Evolutionary conservation across 2,797 vertebrate genomes (phyloP).

Genomic region (Acropternis orthonyx): DNA sequence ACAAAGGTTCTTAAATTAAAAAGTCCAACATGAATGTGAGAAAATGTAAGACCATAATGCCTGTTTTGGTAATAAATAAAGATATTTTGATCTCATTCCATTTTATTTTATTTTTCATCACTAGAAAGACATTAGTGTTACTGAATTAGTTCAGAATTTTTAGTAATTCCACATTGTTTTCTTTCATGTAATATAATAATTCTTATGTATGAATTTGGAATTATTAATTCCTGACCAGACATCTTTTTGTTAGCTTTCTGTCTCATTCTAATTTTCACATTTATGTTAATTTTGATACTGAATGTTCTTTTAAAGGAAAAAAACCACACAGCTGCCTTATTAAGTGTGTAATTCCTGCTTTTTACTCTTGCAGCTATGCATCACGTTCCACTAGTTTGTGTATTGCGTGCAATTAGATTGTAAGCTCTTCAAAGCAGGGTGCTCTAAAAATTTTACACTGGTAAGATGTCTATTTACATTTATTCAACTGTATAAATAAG

Average conservation of each 20-base stretch:
- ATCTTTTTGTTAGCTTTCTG: not conserved
- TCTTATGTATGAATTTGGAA: not conserved
- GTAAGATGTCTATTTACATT: not conserved
- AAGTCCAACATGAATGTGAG: not conserved
- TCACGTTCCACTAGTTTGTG: not conserved
- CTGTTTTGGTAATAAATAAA: not conserved
- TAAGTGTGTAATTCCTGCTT: not conserved
- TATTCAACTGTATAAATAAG: not conserved
- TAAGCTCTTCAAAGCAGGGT: slow-evolving; percentile 23
- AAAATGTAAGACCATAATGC: not conserved
- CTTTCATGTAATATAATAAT: not conserved
- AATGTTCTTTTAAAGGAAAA: not conserved
- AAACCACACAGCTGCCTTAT: not conserved
- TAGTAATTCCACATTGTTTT: not conserved
- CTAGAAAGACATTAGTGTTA: not conserved
- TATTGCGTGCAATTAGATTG: not conserved
- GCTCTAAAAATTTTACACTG: not conserved
- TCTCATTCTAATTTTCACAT: not conserved
- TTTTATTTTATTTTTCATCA: not conserved
- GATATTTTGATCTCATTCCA: not conserved
- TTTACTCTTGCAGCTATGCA: not conserved
- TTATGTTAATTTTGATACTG: not conserved
- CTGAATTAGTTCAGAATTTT: not conserved
- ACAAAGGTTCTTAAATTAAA: not conserved
- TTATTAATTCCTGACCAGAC: not conserved